Conservation (phyloP, 2,888 invertebrate species). For the Rhyacophila evoluta region DNA sequence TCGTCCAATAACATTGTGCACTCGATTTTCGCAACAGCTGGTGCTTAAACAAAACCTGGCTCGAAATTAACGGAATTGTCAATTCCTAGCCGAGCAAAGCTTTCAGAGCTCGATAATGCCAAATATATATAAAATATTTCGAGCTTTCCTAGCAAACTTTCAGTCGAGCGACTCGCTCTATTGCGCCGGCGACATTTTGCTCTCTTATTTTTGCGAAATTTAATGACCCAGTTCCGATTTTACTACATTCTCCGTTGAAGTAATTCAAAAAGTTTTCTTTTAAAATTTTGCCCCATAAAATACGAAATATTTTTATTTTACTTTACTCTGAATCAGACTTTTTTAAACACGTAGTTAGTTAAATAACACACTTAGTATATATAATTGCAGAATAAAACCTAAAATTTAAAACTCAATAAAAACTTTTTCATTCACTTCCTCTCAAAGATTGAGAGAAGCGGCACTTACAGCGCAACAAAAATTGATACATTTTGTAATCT, state of each 20-base stretch:
- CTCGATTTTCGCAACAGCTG: neutral
- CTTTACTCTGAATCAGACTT: too few relatives aligned
- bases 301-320: too few relatives aligned
- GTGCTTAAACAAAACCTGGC: neutral
- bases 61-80: constrained; percentile 2
- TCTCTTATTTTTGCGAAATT: constrained; percentile 13
- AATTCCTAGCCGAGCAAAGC: neutral
- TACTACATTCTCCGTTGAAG: neutral
- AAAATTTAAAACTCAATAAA: too few relatives aligned
- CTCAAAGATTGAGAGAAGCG: too few relatives aligned
- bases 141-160: neutral
- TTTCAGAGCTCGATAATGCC: neutral
- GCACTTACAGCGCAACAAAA: too few relatives aligned
- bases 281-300: neutral
- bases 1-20: neutral
- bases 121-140: neutral
- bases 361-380: too few relatives aligned
- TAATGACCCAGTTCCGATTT: constrained; percentile 15
- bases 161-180: neutral
- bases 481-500: too few relatives aligned
- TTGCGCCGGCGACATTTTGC: neutral
- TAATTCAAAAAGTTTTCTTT: neutral
- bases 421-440: too few relatives aligned
- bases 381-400: too few relatives aligned
- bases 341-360: too few relatives aligned